phyloP scores from a whole-genome alignment of 2,888 invertebrate species.

The Leptopilina drosophilae region DNA sequence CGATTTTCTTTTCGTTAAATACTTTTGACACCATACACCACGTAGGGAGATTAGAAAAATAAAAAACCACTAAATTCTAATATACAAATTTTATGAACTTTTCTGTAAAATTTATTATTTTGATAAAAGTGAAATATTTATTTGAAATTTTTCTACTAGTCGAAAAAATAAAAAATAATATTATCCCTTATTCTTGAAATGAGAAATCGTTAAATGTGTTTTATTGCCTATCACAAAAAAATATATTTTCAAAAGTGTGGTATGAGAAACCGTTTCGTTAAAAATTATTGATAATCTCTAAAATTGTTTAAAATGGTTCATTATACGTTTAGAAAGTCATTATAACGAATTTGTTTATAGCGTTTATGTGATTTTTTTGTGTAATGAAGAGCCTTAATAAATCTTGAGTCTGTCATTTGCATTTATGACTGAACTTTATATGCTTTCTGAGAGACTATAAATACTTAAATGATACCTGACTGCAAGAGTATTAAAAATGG shows the following conservation, averaged over 20 bases:
- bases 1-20: conserved; percentile 67
- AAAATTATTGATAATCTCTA: background rate
- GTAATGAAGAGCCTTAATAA: conserved; percentile 29
- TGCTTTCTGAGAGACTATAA: conserved; percentile 27
- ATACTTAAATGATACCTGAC: conserved; percentile 6
- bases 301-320: conserved; percentile 9
- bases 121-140: background rate
- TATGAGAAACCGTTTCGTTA: conserved; percentile 5
- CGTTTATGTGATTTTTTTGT: background rate
- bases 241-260: background rate
- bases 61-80: background rate
- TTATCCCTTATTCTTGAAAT: background rate
- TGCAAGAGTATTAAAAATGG: background rate
- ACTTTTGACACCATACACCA: conserved; percentile 50
- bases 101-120: no score
- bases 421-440: conserved; percentile 36
- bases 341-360: conserved; percentile 32
- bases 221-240: conserved; percentile 7
- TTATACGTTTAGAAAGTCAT: conserved; percentile 22
- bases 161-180: background rate
- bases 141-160: background rate
- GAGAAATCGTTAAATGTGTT: background rate
- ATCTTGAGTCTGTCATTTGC: conserved; percentile 27
- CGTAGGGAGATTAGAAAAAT: conserved; percentile 2
- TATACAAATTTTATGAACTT: no score